Percentiles rank a stretch among this genome's conserved stretches.
These are phyloP conservation scores for Anneissia japonica DNA, from an alignment of 35 echinoderm and acorn worm genomes.

Conservation along the genomic window DNA sequence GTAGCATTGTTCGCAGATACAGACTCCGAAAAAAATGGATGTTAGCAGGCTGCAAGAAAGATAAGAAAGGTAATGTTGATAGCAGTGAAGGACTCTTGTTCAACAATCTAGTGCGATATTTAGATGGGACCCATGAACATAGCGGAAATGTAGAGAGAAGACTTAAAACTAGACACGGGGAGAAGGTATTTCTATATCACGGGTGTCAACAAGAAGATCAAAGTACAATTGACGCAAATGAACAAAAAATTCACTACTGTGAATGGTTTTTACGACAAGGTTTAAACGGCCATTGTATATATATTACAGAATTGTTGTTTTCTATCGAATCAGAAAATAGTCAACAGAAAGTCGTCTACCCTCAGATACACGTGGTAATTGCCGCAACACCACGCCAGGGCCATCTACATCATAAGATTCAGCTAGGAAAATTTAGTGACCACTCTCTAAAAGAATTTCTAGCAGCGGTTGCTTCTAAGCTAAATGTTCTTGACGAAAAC, in stretches of 20 bases:
- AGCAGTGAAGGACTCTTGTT: too few species aligned
- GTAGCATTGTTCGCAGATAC: not conserved
- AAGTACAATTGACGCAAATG: not conserved
- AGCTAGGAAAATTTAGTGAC: not conserved
- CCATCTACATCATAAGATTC: not conserved
- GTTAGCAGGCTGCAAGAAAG: not conserved
- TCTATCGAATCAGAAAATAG: not conserved
- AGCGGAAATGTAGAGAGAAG: not conserved
- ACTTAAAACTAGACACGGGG: not conserved
- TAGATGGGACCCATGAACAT: not conserved
- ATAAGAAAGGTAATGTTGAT: too few species aligned
- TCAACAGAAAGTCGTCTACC: not conserved
- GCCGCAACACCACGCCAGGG: not conserved
- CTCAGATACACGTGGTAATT: not conserved
- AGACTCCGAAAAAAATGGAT: not conserved
- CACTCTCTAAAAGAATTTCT: not conserved
- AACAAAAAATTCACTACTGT: not conserved
- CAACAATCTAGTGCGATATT: not conserved
- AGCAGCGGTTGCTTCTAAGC: not conserved
- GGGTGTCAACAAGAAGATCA: not conserved
- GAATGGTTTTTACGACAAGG: not conserved
- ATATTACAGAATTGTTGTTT: not conserved
- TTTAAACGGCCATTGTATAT: not conserved
- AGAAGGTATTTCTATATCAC: not conserved
- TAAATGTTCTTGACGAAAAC: not conserved